Base-by-base conservation (phyloP, 2,888 invertebrate genomes). In the Cremastinae sp. region DNA sequence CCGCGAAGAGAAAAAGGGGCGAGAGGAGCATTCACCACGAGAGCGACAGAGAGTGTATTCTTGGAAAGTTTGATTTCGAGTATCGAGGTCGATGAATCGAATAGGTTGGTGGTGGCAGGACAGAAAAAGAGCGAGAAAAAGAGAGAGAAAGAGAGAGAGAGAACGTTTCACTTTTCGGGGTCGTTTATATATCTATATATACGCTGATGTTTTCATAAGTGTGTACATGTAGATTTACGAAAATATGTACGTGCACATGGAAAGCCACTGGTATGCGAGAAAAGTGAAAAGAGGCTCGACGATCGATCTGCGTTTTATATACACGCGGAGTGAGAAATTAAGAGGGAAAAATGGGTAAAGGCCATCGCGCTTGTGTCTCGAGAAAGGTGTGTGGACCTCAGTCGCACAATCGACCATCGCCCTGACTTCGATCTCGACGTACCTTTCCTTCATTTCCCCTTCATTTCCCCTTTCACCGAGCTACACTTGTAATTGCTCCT, bases 11-110 rank as follows among this genome's bases (percentile, higher is more conserved):
- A 69, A 38, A 49, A 53, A n/a, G n/a, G n/a, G n/a, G 73, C 45
- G 69, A 51, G 51, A 58, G 65, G 68, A 68, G 28, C 54, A 54
- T 61, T 62, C 54, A 47, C 16, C 47, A n/a, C n/a, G n/a, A n/a
- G 14, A 62, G 64, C 54, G 75, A 76, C 69, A 47, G 72, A 56
- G 75, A 69, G 64, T 76, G n/a, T n/a, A n/a, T n/a, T 76, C 73
- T 69, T 76, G 76, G 76, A 76, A 73, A 76, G 76, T 76, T 76
- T 76, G 65, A 76, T 76, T 73, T 73, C 76, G 76, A 69, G 69
- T 76, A 76, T 76, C 76, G 76, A 76, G 76, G 76, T 73, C 73
- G 72, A 62, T 28, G 47, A 68, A 73, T 76, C 69, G 72, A 70
- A 43, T 43, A 51, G 41, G 51, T 45, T 28, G 38, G 49, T 41